Evolutionary conservation across 1,140 invertebrate genomes (phyloP).

Genomic region (Drosophila navojoa): DNA sequence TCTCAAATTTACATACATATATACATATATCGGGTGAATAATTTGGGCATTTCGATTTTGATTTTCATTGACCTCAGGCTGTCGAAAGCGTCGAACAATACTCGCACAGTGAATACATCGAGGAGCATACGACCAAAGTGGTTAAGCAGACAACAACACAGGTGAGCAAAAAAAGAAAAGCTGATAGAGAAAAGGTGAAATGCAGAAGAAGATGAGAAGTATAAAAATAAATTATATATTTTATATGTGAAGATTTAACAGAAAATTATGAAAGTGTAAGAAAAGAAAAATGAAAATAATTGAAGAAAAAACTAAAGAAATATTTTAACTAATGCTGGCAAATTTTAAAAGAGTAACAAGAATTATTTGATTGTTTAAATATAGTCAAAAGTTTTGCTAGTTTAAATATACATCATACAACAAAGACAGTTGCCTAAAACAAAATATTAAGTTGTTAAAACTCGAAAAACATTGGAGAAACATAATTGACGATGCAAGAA

Average conservation of each 20-base stretch:
- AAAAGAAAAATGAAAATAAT: too few relatives aligned
- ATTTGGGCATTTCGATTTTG: slow-evolving; percentile 54
- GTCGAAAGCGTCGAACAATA: slow-evolving; percentile 83
- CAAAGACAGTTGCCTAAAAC: too few relatives aligned
- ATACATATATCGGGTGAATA: slow-evolving; percentile 30
- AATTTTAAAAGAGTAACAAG: too few relatives aligned
- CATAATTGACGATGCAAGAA: too few relatives aligned
- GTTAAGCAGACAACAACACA: slow-evolving; percentile 74
- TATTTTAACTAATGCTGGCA: too few relatives aligned
- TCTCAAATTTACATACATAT: slow-evolving; percentile 4
- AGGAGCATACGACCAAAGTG: slow-evolving; percentile 78
- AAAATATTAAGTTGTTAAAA: too few relatives aligned
- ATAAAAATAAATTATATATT: not conserved
- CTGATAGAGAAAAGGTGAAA: not conserved
- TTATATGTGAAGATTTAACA: not conserved
- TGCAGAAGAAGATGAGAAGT: not conserved
- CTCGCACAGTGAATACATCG: slow-evolving; percentile 75
- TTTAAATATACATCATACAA: too few relatives aligned
- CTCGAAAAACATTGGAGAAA: too few relatives aligned
- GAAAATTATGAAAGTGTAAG: too few relatives aligned
- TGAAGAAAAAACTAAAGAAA: too few relatives aligned
- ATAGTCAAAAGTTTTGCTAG: too few relatives aligned
- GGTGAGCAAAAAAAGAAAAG: slow-evolving; percentile 48
- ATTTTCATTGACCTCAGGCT: slow-evolving; percentile 77
- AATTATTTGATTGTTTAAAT: too few relatives aligned